Base-by-base conservation (phyloP, 2,888 invertebrate genomes). In the Melinopterus prodromus region DNA sequence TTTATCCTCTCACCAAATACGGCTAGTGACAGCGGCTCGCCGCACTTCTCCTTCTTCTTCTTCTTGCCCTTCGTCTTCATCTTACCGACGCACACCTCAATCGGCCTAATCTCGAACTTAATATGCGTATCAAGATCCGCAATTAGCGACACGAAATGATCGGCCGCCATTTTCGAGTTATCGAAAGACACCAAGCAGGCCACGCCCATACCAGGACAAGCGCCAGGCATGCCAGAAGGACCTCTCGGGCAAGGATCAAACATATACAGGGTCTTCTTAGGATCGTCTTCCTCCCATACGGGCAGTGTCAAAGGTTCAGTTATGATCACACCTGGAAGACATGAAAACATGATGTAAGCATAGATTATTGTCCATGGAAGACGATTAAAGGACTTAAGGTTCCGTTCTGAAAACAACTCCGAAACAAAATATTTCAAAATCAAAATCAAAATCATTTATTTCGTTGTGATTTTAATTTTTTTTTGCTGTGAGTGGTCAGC, bases 201-300 rank as follows among this genome's bases (percentile, higher is more conserved):
- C 0, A 90, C 90, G 0, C 92, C 92, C 74, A 35, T 36, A 7
- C 53, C 53, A 12, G 53, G 9, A 12, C 53, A 53, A 89, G 83
- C 89, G 90, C 0, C 16, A 0, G 87, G 86, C 86, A 81, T 88
- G 86, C 92, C 92, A 87, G 84, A 85, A 2, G 86, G 84, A 37
- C 88, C 87, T 72, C 89, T 86, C 0, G 90, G 88, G 82, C 90
- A 86, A 0, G 94, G 93, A 85, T 94, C 93, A 84, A 92, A 94
- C 79, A 92, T 84, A 83, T 93, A 94, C 78, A 90, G 88, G 1
- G 91, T 91, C 1, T 91, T 91, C 77, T 91, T 90, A 0, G 90
- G 89, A 3, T 85, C 85, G 37, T 84, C 82, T 71, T 87, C 87
- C 80, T 88, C 87, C 92, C 93, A 94, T 16, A 93, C 89, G 0